Evolutionary conservation across 1,140 invertebrate species (phyloP), one percentile per base, ranked within the genome.

Genomic region (Diorhabda elongata): DNA sequence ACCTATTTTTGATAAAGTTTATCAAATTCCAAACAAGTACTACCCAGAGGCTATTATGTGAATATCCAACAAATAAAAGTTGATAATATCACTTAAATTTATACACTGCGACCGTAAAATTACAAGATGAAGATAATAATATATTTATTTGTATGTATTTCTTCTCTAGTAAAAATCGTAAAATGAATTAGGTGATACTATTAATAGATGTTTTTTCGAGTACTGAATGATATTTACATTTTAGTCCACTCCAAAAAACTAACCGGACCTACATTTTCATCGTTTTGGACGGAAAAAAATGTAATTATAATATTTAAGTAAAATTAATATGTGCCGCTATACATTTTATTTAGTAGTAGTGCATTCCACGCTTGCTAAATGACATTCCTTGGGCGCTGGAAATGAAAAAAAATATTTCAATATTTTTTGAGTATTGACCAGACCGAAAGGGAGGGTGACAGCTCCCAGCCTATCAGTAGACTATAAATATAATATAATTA

Each of bases 361-460:
- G 75, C 75, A 76, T 75, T 75, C 75, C 73, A 76, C 72, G 75
- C 75, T 76, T 76, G 72, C 72, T 76, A 72, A 52, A 70, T 72
- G 69, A 74, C 75, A 77, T 77, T 77, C 74, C 75, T 77, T 68
- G 67, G 63, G 71, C 73, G 69, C 74, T 75, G 74, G 69, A 75
- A 75, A 67, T 71, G 64, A 74, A 73, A 63, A n/a, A 63, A n/a
- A 63, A 41, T 66, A 62, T 69, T 6, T 52, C 6, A 52, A 69
- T 73, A 73, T 68, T 70, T 70, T 70, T 68, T 67, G 63, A 67
- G 44, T 67, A 74, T 69, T 74, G 69, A 73, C 71, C 63, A 65
- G 68, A 69, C 60, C 69, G 66, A 67, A 65, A 63, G 71, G 66
- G 69, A 67, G 65, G 44, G 65, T 47, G 65, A 60, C 73, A 71